Base-by-base conservation (phyloP, 2,113 vertebrate genomes). In the Hydrolagus affinis region DNA sequence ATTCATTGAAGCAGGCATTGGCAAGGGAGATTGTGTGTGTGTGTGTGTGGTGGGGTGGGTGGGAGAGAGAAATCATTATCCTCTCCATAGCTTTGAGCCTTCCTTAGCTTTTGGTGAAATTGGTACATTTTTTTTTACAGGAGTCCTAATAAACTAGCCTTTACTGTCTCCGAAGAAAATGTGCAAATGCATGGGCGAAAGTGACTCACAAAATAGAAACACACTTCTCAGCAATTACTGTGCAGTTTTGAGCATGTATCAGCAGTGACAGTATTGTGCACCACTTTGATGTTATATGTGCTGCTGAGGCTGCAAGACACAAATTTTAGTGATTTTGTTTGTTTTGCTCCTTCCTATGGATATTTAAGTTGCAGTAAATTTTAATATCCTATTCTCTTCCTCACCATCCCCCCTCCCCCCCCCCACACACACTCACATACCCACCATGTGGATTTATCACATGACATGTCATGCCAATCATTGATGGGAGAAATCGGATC, bases 321-420 rank as follows among this genome's bases (percentile, higher is more conserved):
- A 78, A 23, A 23, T 30, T 83, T 59, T 11, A 78, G 76, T 60
- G 62, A 78, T 78, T 23, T 15, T 30, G 1, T 44, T 44, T 44
- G 44, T 30, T 80, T 66, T 83, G 57, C 28, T 30, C 9, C 25
- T 66, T 83, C 21, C 12, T 66, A 62, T 30, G 77, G 62, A 66
- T 83, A 28, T 21, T 64, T 66, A 83, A 83, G 60, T 60, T 83
- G 60, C 77, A 83, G 60, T 83, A 83, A 83, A 66, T 83, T 83
- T 83, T 83, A 64, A 44, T 44, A 44, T 44, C 44, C 44, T 44
- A 1, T 44, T 44, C 2, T 44, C 44, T 44, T 44, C 44, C 44
- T 44, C 44, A n/a, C n/a, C n/a, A n/a, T n/a, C 44, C 44, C 44
- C 44, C 44, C 44, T n/a, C n/a, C n/a, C n/a, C n/a, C n/a, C n/a